phyloP scores from a whole-genome alignment of 64 coral and sea anemone genomes.

The Montipora capricornis region DNA sequence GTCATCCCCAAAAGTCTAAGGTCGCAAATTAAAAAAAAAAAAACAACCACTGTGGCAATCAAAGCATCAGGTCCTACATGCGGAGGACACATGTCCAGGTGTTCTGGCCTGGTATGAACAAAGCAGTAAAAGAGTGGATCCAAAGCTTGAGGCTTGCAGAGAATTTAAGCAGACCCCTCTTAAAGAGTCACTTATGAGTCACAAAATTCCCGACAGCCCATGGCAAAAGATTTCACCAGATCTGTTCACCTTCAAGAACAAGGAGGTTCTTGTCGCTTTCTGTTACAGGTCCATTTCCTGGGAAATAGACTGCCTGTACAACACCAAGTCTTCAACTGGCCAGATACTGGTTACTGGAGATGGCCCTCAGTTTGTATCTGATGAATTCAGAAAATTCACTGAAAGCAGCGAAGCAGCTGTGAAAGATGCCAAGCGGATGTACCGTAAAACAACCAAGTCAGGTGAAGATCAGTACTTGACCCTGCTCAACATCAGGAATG shows the following conservation, averaged over 20 bases:
- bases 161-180: background rate
- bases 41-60: background rate
- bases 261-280: constrained; percentile 4
- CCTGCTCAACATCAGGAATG: constrained; percentile 58
- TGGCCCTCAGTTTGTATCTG: constrained; percentile 16
- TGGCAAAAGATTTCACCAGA: constrained; percentile 43
- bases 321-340: background rate
- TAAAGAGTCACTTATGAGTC: constrained; percentile 32
- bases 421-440: constrained; percentile 42
- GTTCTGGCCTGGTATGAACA: constrained; percentile 39
- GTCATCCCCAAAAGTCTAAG: background rate
- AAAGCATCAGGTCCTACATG: background rate
- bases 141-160: constrained; percentile 15
- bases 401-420: constrained; percentile 31
- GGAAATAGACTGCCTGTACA: constrained; percentile 11
- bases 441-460: constrained; percentile 31
- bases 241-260: background rate
- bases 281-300: constrained; percentile 30
- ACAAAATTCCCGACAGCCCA: constrained; percentile 13
- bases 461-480: constrained; percentile 56
- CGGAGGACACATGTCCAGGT: constrained; percentile 1
- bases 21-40: background rate
- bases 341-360: constrained; percentile 20
- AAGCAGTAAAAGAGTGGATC: constrained; percentile 35
- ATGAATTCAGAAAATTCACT: constrained; percentile 34